Conservation (phyloP, 2,888 invertebrate genomes). For the Chloroclystis v-ata region DNA sequence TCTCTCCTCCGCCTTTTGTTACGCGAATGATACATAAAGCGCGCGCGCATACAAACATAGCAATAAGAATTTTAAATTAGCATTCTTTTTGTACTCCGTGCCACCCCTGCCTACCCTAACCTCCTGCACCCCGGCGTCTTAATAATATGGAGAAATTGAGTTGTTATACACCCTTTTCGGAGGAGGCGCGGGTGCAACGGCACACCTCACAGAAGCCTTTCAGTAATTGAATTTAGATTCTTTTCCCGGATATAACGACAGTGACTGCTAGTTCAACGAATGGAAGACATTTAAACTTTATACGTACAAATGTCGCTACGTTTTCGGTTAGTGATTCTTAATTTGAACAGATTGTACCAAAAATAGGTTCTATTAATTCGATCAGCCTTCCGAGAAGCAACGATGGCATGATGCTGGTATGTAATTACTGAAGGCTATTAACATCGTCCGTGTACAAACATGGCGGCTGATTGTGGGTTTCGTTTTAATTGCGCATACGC, state of each 20-base stretch:
- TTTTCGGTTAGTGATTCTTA: conserved; percentile 7
- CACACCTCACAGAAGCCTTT: conserved; percentile 73
- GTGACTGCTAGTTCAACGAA: conserved; percentile 60
- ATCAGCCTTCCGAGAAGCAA: conserved; percentile 74
- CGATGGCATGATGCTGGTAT: conserved; percentile 71
- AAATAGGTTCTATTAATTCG: conserved; percentile 75
- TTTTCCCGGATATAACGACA: conserved; percentile 65
- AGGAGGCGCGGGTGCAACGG: conserved; percentile 73
- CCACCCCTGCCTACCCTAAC: conserved; percentile 58
- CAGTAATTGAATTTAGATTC: conserved; percentile 78
- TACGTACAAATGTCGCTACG: conserved; percentile 48
- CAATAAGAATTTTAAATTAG: conserved; percentile 78
- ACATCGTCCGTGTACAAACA: conserved; percentile 78
- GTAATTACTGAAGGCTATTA: conserved; percentile 77
- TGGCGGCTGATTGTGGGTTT: conserved; percentile 77
- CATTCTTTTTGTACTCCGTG: conserved; percentile 74
- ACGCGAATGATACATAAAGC: conserved; percentile 73
- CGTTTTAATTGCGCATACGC: conserved; percentile 78
- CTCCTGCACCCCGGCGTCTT: conserved; percentile 62
- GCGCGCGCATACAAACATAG: conserved; percentile 74
- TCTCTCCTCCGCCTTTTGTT: conserved; percentile 70
- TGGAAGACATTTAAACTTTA: conserved; percentile 58
- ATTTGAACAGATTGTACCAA: conserved; percentile 35
- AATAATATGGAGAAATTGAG: conserved; percentile 77
- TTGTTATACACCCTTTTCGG: conserved; percentile 74